These are phyloP conservation scores for Mirza zaza DNA, from an alignment of 2,113 vertebrate species.

Conservation along the genomic window DNA sequence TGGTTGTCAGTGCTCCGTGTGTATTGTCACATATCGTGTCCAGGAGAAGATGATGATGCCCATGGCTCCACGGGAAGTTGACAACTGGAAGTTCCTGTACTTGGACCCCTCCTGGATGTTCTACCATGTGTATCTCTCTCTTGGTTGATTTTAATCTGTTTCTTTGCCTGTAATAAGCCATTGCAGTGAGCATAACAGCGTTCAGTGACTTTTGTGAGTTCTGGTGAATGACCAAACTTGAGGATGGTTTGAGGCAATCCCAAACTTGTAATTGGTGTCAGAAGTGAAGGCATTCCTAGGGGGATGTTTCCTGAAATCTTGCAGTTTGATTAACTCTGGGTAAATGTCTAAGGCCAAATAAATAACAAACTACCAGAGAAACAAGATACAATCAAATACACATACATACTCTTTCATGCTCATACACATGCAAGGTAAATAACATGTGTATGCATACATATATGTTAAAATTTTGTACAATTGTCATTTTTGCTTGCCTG, in stretches of 20 bases:
- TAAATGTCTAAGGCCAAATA: neutral
- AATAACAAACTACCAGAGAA: neutral
- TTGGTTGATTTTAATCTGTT: neutral
- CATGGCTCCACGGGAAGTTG: no score
- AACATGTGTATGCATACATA: neutral
- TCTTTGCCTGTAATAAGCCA: neutral
- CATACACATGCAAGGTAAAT: neutral
- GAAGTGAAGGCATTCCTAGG: neutral
- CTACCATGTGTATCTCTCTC: neutral
- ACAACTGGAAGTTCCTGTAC: neutral
- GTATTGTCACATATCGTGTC: neutral
- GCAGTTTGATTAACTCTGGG: neutral
- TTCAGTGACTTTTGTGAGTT: neutral
- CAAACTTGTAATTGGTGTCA: neutral
- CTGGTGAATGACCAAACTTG: neutral
- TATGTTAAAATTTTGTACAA: neutral
- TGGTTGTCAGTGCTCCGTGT: neutral
- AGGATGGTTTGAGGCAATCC: neutral
- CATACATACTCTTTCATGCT: fast-evolving
- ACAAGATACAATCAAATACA: neutral
- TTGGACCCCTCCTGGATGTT: neutral
- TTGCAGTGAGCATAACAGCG: neutral
- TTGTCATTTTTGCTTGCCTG: neutral
- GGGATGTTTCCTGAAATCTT: neutral
- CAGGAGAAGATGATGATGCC: neutral